Base-by-base conservation (phyloP, 2,113 vertebrate species). In the Parus major region DNA sequence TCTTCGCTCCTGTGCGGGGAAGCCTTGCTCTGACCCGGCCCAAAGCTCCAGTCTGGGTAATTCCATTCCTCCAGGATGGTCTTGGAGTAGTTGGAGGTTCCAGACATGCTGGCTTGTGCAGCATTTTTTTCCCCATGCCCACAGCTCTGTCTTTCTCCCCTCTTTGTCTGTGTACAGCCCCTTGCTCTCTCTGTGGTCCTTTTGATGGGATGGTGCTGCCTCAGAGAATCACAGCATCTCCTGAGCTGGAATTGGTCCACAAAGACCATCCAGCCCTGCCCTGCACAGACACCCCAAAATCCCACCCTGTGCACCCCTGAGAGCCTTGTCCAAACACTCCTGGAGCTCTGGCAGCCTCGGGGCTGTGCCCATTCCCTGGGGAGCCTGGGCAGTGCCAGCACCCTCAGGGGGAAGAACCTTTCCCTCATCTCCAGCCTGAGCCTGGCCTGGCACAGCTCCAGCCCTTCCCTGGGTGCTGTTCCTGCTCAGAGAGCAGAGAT, bases 321-420 rank as follows among this genome's bases (percentile, higher is more conserved):
- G 1, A 28, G 31, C 0, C 0, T 0, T 80, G 50, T 11, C 22
- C 86, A 50, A 44, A 28, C 1, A 0, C 44, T 65, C 19, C 77
- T 59, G 52, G 5, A 44, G 52, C 60, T 81, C 68, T n/a, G 68
- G 18, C 59, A 72, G 52, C 59, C 36, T 44, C 0, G 7, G 33
- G 44, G 52, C 59, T 0, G 4, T 36, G 68, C 2, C 59, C 44
- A 36, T 39, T 56, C 41, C 39, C 39, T 46, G 50, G 31, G 86
- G 42, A 88, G 50, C 61, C 60, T 50, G 31, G 11, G 1, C 57
- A 64, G 57, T 35, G 85, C 49, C 42, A 79, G 42, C 49, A 64
- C 4, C n/a, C 57, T 57, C 42, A 42, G 42, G 36, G 25, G 36
- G 33, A 73, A 44, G 60, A 88, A 17, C 15, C 33, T 52, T 88